phyloP scores from a whole-genome alignment of 2,888 invertebrate species.

The Troides aeacus region DNA sequence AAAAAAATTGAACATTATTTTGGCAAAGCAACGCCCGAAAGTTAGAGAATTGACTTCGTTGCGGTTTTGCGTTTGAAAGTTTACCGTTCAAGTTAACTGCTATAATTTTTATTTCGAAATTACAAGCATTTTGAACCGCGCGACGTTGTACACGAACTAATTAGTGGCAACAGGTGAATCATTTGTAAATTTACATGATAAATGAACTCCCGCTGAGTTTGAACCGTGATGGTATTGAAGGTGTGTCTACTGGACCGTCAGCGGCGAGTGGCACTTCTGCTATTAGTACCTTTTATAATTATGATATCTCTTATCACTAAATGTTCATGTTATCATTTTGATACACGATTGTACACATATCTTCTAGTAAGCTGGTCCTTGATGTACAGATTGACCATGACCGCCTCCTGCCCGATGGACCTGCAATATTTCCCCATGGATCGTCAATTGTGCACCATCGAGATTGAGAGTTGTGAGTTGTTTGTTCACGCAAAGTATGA shows the following conservation, averaged over 20 bases:
- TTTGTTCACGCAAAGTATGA: too few relatives aligned
- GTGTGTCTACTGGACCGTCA: constrained; percentile 14
- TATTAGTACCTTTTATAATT: too few relatives aligned
- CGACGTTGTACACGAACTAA: neutral
- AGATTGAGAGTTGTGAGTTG: constrained; percentile 98
- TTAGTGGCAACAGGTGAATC: neutral
- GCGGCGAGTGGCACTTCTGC: too few relatives aligned
- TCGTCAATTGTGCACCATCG: constrained; percentile 95
- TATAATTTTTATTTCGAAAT: neutral
- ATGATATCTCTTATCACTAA: too few relatives aligned
- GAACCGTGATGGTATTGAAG: neutral
- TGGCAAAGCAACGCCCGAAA: neutral
- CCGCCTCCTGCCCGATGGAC: constrained; percentile 97
- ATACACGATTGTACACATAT: too few relatives aligned
- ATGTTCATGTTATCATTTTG: too few relatives aligned
- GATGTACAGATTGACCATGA: constrained; percentile 92
- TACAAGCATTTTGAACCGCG: neutral
- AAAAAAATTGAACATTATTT: too few relatives aligned
- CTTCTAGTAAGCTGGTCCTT: too few relatives aligned
- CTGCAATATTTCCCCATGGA: constrained; percentile 98
- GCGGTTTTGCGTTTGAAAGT: neutral
- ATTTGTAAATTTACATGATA: too few relatives aligned
- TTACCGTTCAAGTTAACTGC: neutral
- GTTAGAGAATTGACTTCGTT: neutral
- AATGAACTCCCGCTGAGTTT: too few relatives aligned